Evolutionary conservation across 1,140 invertebrate species (phyloP), one percentile per base, ranked within the genome.

Genomic region (Linepithema humile): DNA sequence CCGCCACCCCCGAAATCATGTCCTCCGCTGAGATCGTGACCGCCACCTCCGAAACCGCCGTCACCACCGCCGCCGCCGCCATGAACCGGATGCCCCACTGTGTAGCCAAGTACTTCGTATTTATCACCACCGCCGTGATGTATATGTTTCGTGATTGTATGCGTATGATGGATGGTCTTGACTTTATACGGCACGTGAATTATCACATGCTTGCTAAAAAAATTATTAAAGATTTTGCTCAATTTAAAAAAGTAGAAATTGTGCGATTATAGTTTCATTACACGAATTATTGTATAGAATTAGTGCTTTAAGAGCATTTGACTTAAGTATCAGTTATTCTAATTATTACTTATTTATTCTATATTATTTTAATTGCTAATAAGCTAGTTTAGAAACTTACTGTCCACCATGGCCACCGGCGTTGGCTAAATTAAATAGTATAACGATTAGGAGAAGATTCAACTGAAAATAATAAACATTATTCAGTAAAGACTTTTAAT

Each of bases 141-240:
- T 32, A 94, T 84, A 67, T 94, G 91, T 62, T 94, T 94, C 7
- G 91, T 91, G 12, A 94, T 92, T 5, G 93, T 95, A 23, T 94
- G 94, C 9, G 93, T 94, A 23, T 94, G 94, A 4, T 94, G 88
- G 7, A 93, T 88, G 12, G 92, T 92, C 64, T 95, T 93, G 35
- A 94, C 87, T 48, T 94, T 91, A 67, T 94, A 94, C 0, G 94
- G 94, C 10, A 94, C 92, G 75, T 94, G 93, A 50, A 94, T 94
- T 35, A 93, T 89, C 40, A 94, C 91, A 35, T 91, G 93, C 9
- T 88, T 89, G 69, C 90, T 89, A 57, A 3, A 85, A 73, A 70
- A 17, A 32, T 5, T 23, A 55, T 29, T 17, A 53, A 53, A 48
- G 10, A 17, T 72, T 26, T 6, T 15, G n/a, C 7, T 0, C 50